phyloP scores from a whole-genome alignment of 2,797 vertebrate genomes.

The Sebastes paucispinis region DNA sequence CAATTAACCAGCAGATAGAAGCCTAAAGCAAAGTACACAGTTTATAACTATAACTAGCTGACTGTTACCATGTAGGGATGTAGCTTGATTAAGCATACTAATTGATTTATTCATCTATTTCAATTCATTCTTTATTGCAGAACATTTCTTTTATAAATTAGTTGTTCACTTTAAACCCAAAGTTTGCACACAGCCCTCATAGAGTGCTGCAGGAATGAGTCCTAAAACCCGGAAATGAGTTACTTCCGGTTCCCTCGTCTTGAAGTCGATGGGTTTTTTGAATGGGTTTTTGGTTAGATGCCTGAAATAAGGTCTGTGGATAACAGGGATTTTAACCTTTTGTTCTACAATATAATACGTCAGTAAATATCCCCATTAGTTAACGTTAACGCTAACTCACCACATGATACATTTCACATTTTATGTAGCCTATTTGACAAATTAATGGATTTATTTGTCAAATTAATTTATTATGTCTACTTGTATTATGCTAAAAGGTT shows the following conservation, averaged over 20 bases:
- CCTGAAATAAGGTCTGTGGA: no score
- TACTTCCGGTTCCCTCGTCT: not conserved
- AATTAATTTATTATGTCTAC: not conserved
- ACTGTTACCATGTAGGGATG: no score
- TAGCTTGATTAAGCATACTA: no score
- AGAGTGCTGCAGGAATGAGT: not conserved
- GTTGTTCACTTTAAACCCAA: not conserved
- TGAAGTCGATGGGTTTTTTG: not conserved
- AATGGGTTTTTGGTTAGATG: not conserved
- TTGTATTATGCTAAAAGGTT: not conserved
- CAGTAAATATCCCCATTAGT: not conserved
- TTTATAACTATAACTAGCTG: not conserved
- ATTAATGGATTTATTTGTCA: not conserved
- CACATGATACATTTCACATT: not conserved
- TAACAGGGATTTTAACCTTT: not conserved
- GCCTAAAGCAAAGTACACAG: not conserved
- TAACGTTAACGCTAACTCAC: not conserved
- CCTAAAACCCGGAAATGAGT: not conserved
- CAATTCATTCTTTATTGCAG: not conserved
- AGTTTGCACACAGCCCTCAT: not conserved
- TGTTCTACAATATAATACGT: not conserved
- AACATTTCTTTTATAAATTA: not conserved
- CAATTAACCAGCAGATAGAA: not conserved
- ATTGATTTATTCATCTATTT: not conserved
- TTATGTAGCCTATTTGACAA: not conserved